A percentile compares a stretch with the other conserved stretches of the same genome.
Evolutionary conservation across 1,140 invertebrate genomes (phyloP).

Genomic region (Rhopalosiphum maidis): DNA sequence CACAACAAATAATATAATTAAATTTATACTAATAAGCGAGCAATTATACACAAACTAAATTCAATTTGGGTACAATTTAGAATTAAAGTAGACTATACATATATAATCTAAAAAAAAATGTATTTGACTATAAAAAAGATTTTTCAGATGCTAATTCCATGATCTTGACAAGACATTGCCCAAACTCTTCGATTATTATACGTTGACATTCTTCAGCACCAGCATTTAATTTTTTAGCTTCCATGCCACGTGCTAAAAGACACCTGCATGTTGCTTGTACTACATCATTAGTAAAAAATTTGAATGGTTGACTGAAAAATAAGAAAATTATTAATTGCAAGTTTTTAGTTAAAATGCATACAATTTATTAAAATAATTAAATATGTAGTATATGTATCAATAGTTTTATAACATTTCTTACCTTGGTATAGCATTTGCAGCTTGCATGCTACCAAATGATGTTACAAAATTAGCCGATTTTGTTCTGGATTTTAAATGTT

Average conservation of each 20-base stretch:
- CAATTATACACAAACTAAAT: constrained; percentile 42
- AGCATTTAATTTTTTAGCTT: constrained; percentile 72
- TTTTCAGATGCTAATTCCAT: constrained; percentile 74
- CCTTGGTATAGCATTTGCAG: constrained; percentile 54
- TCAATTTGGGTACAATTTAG: too few species aligned
- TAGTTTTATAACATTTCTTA: neutral
- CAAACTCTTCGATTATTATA: constrained; percentile 92
- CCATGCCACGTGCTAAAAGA: constrained; percentile 88
- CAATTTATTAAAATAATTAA: neutral
- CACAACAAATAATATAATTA: constrained; percentile 30
- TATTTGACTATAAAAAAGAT: constrained; percentile 56
- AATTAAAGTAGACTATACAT: neutral
- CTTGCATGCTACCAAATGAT: constrained; percentile 54
- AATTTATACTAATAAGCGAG: neutral
- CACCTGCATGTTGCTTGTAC: constrained; percentile 96
- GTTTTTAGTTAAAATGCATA: neutral
- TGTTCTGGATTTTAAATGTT: constrained; percentile 48
- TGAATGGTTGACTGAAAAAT: constrained; percentile 73
- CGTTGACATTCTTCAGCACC: constrained; percentile 79
- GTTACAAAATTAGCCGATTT: constrained; percentile 51
- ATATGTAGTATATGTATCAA: neutral
- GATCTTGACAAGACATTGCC: constrained; percentile 90
- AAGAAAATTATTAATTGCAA: neutral
- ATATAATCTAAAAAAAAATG: neutral
- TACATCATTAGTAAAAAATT: constrained; percentile 90